Conservation (phyloP, 2,888 invertebrate genomes). For the Scaptomyza polygonia region DNA sequence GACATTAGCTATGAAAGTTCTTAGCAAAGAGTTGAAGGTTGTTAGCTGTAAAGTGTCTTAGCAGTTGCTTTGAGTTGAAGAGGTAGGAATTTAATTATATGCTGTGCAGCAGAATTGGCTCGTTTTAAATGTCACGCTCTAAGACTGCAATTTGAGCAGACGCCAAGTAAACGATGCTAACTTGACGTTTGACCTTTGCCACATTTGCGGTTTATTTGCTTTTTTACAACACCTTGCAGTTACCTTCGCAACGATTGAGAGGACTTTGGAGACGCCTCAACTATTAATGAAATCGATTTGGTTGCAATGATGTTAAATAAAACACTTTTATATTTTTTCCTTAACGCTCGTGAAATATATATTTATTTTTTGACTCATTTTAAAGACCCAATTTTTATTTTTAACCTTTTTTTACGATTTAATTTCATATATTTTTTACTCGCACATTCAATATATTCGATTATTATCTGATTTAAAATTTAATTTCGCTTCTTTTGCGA, state of each 20-base stretch:
- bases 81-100: not conserved
- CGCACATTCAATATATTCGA: too few species aligned
- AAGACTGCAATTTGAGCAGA: not conserved
- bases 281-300: not conserved
- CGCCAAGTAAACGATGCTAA: not conserved
- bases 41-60: not conserved
- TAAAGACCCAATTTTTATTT: too few species aligned
- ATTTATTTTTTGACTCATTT: too few species aligned
- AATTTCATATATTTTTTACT: too few species aligned
- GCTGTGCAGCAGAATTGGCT: not conserved
- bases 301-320: not conserved
- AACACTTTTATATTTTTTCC: not conserved
- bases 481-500: too few species aligned
- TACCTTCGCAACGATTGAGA: not conserved
- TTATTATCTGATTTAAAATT: too few species aligned
- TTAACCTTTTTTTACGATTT: too few species aligned
- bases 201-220: not conserved
- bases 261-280: not conserved
- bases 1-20: not conserved
- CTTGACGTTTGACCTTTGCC: constrained; percentile 10
- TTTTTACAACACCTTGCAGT: constrained; percentile 1
- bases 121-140: constrained; percentile 5
- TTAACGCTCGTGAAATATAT: not conserved
- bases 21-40: not conserved
- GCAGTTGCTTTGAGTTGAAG: not conserved